These are phyloP conservation scores for Lepisosteus oculatus DNA, from an alignment of 2,113 vertebrate species.

Conservation along the genomic window DNA sequence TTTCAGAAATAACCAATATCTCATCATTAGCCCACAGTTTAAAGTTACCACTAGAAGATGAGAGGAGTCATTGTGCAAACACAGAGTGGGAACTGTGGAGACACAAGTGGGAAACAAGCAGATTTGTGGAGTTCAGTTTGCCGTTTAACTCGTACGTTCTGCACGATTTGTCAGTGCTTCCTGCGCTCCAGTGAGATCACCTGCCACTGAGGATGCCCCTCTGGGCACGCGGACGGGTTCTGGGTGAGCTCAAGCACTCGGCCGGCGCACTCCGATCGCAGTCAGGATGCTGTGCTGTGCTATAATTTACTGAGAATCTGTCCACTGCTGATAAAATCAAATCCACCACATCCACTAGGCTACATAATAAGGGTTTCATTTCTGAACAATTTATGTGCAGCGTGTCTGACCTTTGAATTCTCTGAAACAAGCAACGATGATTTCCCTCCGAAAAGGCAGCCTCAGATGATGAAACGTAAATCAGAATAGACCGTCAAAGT, in stretches of 20 bases:
- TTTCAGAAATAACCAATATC: too few species aligned
- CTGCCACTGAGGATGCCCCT: background rate
- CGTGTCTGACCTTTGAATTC: too few species aligned
- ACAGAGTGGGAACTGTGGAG: background rate
- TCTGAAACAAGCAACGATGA: too few species aligned
- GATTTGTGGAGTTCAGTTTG: background rate
- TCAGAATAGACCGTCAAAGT: slow-evolving; percentile 11
- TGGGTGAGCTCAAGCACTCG: background rate
- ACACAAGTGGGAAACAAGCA: background rate
- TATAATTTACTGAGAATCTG: background rate
- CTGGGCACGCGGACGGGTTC: background rate
- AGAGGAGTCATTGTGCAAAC: too few species aligned
- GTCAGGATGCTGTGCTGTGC: background rate
- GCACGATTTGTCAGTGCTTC: background rate
- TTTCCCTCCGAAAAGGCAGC: too few species aligned
- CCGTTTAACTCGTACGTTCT: background rate
- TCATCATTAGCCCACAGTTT: too few species aligned
- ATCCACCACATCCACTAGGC: too few species aligned
- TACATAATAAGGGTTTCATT: too few species aligned
- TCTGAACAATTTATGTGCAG: too few species aligned
- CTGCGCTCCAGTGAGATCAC: background rate
- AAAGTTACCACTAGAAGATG: too few species aligned
- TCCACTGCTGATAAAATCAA: too few species aligned
- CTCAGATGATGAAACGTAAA: background rate
- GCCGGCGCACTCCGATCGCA: too few species aligned